Base-by-base conservation (phyloP, 2,113 vertebrate species). In the Apteryx mantelli region DNA sequence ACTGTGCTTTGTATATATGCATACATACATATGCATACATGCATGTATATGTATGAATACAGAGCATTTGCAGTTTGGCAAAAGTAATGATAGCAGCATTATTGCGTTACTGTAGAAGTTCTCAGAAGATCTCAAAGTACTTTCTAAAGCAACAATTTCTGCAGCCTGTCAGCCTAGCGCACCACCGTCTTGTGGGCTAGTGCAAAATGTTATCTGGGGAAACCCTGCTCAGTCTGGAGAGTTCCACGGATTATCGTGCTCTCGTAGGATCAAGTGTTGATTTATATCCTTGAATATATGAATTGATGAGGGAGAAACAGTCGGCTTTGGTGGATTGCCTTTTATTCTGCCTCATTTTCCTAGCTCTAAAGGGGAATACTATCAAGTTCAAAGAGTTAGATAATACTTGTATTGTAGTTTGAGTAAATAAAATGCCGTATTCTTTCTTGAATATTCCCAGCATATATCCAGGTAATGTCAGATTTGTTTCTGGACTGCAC, bases 1-100 rank as follows among this genome's bases (percentile, higher is more conserved):
- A 0, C 53, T 21, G 36, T 53, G 2, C 34, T 78, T 58, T 30
- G 3, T 73, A 1, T 42, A 8, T 10, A 8, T 10, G 16, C 11
- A 46, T 46, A 46, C 15, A 46, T 16, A 42, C 13, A 42, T 42
- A 16, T 36, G 42, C 30, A 18, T 44, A 11, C 21, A n/a, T 26
- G 46, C 34, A 7, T 73, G 25, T 73, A 8, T 30, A 36, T 21
- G 8, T 13, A 20, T 9, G 11, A 46, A 55, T 74, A 21, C 34
- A 26, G 14, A 32, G 22, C 20, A 60, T 36, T 20, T 82, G 36
- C 19, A 20, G 3, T 52, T 88, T 70, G 36, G 52, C 22, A 64
- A 55, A 75, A 71, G 3, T 11, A 82, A 10, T 55, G 18, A 32
- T n/a, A 66, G 16, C 14, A 70, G 8, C 6, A 40, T 69, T 79